Evolutionary conservation across 2,888 invertebrate genomes (phyloP).

Genomic region (Drosophila macrothrix): DNA sequence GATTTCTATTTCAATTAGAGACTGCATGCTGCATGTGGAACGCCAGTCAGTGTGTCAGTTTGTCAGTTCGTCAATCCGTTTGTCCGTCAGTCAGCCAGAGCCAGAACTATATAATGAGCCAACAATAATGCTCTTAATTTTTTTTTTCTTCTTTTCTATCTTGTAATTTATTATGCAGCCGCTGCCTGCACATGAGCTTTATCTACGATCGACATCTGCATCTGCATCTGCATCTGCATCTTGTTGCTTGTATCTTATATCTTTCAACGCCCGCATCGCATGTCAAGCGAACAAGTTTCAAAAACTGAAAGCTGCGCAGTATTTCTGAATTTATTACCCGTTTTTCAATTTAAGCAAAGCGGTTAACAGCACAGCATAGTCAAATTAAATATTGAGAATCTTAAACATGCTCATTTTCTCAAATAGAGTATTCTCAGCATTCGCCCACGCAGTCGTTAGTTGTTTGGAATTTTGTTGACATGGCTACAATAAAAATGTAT

Average conservation of each 20-base stretch:
- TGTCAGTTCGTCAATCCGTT: conserved; percentile 12
- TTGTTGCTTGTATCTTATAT: conserved; percentile 9
- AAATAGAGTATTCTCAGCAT: conserved; percentile 12
- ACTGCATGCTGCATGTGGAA: conserved; percentile 59
- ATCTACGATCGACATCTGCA: conserved; percentile 31
- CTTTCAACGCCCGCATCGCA: conserved; percentile 59
- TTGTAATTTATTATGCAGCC: conserved; percentile 54
- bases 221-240: conserved; percentile 22
- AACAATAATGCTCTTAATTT: conserved; percentile 76
- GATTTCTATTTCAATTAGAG: conserved; percentile 74
- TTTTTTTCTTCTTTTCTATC: conserved; percentile 37
- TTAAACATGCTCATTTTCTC: conserved; percentile 25
- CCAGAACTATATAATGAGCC: conserved; percentile 60
- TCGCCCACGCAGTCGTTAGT: conserved; percentile 42
- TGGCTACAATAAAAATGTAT: conserved; percentile 40
- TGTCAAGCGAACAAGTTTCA: conserved; percentile 45
- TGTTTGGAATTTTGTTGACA: conserved; percentile 42
- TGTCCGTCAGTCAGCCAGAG: conserved; percentile 12
- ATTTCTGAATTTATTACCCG: conserved; percentile 63
- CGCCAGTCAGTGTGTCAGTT: conserved; percentile 33
- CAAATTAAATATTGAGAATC: conserved; percentile 46
- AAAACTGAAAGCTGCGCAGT: conserved; percentile 41
- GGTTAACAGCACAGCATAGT: conserved; percentile 39
- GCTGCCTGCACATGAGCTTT: conserved; percentile 40
- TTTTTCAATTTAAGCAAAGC: conserved; percentile 68